Percentiles rank a stretch among this genome's conserved stretches.
phyloP scores from a whole-genome alignment of 2,888 invertebrate species.

The Thecocarcelia acutangulata region DNA sequence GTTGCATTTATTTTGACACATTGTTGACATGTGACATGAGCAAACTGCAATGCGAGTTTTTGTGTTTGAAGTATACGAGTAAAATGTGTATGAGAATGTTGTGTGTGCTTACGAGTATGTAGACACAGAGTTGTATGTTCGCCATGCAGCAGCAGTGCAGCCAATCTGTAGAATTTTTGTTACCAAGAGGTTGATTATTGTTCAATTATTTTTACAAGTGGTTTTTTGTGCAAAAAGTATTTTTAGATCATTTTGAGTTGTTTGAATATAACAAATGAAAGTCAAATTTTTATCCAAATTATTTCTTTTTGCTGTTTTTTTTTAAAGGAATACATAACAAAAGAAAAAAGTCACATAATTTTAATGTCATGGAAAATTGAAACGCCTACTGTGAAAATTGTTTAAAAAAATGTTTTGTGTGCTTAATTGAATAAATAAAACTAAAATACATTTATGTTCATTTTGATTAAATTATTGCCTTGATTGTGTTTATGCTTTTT shows the following conservation, averaged over 20 bases:
- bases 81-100: too few species aligned
- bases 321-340: constrained; percentile 10
- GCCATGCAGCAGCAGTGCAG: too few species aligned
- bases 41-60: constrained; percentile 9
- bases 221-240: constrained; percentile 13
- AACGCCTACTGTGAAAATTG: constrained; percentile 54
- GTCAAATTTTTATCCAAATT: constrained; percentile 45
- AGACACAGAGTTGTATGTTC: constrained; percentile 5
- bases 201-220: constrained; percentile 52
- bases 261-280: constrained; percentile 48
- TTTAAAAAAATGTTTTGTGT: constrained; percentile 25
- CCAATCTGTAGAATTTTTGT: background rate
- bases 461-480: constrained; percentile 54
- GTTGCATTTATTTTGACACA: constrained; percentile 70
- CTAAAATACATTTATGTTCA: constrained; percentile 39
- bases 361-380: constrained; percentile 64
- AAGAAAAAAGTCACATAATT: constrained; percentile 38
- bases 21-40: constrained; percentile 68
- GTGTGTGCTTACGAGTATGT: constrained; percentile 10
- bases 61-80: background rate
- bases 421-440: constrained; percentile 58
- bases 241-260: constrained; percentile 21
- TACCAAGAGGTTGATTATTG: constrained; percentile 25
- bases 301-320: constrained; percentile 1
- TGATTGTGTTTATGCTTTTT: constrained; percentile 40